Percentiles rank a stretch among this genome's conserved stretches.
These are phyloP conservation scores for Perithous albicinctus DNA, from an alignment of 2,888 invertebrate genomes.

Conservation along the genomic window DNA sequence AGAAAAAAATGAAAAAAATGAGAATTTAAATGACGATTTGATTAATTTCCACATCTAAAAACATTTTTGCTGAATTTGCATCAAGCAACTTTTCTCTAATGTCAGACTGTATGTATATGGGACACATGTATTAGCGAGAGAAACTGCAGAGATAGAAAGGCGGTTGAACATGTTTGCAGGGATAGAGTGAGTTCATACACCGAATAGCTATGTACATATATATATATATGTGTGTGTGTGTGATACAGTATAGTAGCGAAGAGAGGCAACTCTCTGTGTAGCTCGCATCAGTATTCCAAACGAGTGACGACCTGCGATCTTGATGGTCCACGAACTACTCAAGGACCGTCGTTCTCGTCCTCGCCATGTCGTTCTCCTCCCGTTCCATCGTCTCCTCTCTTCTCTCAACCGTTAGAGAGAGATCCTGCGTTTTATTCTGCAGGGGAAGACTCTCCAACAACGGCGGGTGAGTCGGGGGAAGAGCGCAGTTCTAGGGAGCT, in stretches of 20 bases:
- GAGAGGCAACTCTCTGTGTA: constrained; percentile 17
- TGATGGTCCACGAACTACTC: constrained; percentile 65
- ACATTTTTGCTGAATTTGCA: not conserved
- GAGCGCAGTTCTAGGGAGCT: constrained; percentile 47
- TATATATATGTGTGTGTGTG: not conserved
- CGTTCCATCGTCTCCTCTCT: constrained; percentile 56
- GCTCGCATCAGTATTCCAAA: constrained; percentile 68
- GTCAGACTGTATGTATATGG: not conserved
- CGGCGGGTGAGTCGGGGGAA: constrained; percentile 54
- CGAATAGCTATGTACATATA: not conserved
- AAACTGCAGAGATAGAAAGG: constrained; percentile 42
- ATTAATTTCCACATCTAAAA: not conserved
- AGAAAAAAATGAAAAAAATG: no score
- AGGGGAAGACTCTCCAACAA: constrained; percentile 72
- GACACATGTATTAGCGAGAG: not conserved
- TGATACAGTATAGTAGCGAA: constrained; percentile 9
- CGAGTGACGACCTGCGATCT: constrained; percentile 66
- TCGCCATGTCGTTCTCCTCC: constrained; percentile 23
- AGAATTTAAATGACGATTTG: not conserved
- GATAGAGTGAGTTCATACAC: not conserved
- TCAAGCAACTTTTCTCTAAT: not conserved
- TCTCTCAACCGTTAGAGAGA: constrained; percentile 72
- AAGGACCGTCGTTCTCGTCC: constrained; percentile 57
- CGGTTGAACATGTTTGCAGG: constrained; percentile 24
- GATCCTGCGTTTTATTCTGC: constrained; percentile 78